Conservation (phyloP, 2,888 invertebrate genomes). For the Eristalis pertinax region DNA sequence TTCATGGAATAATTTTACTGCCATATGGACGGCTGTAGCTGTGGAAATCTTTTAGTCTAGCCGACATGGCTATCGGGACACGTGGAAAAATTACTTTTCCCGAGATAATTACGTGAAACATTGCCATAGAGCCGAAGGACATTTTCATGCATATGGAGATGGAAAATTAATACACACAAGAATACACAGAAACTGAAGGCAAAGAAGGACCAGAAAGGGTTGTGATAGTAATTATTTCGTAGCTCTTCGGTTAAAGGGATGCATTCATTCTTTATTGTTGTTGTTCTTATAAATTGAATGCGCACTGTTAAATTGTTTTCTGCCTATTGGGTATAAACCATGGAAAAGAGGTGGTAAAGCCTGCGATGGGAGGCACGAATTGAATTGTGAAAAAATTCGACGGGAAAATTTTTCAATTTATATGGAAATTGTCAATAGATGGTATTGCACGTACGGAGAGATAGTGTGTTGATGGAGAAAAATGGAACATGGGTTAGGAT, state of each 20-base stretch:
- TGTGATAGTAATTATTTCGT: constrained; percentile 55
- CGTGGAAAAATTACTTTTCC: constrained; percentile 50
- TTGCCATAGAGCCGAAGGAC: constrained; percentile 64
- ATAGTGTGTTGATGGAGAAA: constrained; percentile 23
- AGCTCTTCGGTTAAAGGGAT: constrained; percentile 37
- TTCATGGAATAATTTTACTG: constrained; percentile 45
- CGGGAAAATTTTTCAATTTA: constrained; percentile 70
- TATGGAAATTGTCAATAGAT: constrained; percentile 72
- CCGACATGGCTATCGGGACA: constrained; percentile 18
- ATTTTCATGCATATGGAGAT: constrained; percentile 71
- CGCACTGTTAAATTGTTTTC: constrained; percentile 50
- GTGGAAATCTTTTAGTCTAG: background rate
- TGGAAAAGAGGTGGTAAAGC: background rate
- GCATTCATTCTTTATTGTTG: constrained; percentile 34
- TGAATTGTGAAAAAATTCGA: constrained; percentile 32
- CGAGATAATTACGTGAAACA: constrained; percentile 62
- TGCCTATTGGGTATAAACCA: constrained; percentile 42
- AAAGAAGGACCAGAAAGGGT: constrained; percentile 30
- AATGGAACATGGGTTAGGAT: constrained; percentile 45
- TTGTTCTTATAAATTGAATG: constrained; percentile 2
- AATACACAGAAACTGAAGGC: constrained; percentile 9
- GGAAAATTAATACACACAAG: constrained; percentile 63
- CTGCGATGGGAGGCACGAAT: background rate
- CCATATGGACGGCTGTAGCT: constrained; percentile 30
- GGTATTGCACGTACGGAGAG: constrained; percentile 56